Evolutionary conservation across 2,113 vertebrate species (phyloP), one percentile per base, ranked within the genome.

Genomic region (Dryoscopus gambensis): DNA sequence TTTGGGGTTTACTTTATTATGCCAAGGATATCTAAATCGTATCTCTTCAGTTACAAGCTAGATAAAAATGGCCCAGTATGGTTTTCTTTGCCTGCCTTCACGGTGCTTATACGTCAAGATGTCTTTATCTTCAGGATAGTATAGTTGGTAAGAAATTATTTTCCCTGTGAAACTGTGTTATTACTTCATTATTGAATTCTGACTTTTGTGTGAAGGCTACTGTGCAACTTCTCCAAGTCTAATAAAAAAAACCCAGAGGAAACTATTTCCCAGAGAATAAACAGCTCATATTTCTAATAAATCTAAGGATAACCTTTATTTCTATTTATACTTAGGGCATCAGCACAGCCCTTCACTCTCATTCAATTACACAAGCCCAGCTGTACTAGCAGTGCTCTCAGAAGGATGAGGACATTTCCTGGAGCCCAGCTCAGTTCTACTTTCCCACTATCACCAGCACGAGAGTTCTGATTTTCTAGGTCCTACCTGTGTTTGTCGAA

Each of bases 11-110:
- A 52, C 44, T 94, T 94, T 96, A 77, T 90, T 93, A 83, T 80
- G 75, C 46, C 67, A 86, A 50, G 59, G 79, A 83, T 90, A 95
- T 93, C 93, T 96, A 74, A 96, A 97, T 93, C 80, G 64, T 82
- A 96, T 91, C 78, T 95, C 71, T 52, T 84, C 71, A 44, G 82
- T 90, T 88, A 94, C 92, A 91, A 1, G 24, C 47, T 11, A 83
- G 78, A 96, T 94, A 90, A 91, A 93, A 93, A 69, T 37, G 56
- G 55, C 64, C 47, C 55, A n/a, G 42, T 39, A 59, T 6, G 5
- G 55, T 59, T 79, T 60, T 78, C 78, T 83, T 73, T 83, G 84
- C 50, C 49, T 62, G 50, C 46, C 56, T 91, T 94, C 70, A 73
- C 8, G 69, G 62, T 30, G 35, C 50, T 92, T 55, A 69, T 31